Conservation (phyloP, 2,888 invertebrate species). For the Myathropa florea region DNA sequence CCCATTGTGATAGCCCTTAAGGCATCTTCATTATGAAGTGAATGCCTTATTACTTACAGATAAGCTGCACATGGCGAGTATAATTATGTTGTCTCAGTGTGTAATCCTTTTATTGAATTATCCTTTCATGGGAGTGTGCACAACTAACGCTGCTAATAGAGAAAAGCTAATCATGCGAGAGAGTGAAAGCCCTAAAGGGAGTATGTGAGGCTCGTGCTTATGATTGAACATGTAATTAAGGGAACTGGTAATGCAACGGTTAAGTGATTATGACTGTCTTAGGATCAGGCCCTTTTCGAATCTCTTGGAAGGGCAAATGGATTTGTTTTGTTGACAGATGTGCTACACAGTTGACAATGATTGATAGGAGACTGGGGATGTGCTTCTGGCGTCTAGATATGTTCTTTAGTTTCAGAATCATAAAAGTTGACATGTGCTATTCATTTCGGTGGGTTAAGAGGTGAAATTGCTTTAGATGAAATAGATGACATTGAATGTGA, state of each 20-base stretch:
- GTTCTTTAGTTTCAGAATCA: neutral
- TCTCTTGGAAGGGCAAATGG: neutral
- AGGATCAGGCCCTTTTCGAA: neutral
- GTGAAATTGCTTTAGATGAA: too few species aligned
- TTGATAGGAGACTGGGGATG: neutral
- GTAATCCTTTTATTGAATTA: constrained; percentile 14
- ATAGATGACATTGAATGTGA: neutral
- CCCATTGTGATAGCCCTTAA: neutral
- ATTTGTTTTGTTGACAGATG: neutral
- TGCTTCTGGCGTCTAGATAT: neutral
- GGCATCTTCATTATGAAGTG: neutral
- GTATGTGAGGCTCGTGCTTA: neutral
- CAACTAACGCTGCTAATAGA: neutral
- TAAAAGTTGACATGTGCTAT: neutral
- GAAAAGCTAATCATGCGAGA: neutral
- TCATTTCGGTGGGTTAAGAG: neutral
- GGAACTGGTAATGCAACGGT: neutral
- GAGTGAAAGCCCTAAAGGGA: neutral
- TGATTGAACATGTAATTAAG: neutral
- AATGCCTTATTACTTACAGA: neutral
- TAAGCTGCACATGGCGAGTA: neutral
- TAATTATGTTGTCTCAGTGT: constrained; percentile 1
- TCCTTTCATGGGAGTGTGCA: neutral
- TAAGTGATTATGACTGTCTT: neutral
- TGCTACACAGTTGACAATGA: neutral